Conservation (phyloP, 2,797 vertebrate genomes). For the Acanthornis magna region DNA sequence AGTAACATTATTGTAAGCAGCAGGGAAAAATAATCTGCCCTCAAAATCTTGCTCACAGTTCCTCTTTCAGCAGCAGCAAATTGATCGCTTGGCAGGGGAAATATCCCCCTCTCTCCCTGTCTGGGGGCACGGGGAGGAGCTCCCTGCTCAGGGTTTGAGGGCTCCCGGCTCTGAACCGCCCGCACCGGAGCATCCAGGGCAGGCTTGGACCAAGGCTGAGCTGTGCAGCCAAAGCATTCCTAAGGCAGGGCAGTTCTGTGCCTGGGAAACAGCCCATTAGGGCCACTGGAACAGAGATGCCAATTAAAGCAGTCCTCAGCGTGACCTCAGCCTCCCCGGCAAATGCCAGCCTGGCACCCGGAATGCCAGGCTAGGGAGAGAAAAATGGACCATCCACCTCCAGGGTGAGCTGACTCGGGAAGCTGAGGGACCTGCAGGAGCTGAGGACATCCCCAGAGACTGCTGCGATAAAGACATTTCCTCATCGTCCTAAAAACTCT, state of each 20-base stretch:
- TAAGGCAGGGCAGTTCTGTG: neutral
- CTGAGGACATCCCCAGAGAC: neutral
- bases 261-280: slow-evolving; percentile 32
- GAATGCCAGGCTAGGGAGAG: neutral
- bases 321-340: neutral
- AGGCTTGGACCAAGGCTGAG: neutral
- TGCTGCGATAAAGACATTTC: neutral
- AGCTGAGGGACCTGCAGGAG: neutral
- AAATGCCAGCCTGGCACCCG: neutral
- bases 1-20: slow-evolving; percentile 52
- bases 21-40: slow-evolving; percentile 19
- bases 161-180: neutral
- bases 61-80: slow-evolving; percentile 27
- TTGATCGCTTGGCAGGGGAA: neutral
- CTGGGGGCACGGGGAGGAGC: neutral
- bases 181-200: neutral
- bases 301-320: slow-evolving; percentile 22
- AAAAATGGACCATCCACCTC: neutral
- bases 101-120: neutral
- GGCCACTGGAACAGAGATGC: slow-evolving; percentile 4
- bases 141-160: neutral
- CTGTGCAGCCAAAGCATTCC: slow-evolving; percentile 22
- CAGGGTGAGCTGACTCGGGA: neutral
- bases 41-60: neutral
- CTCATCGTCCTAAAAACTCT: neutral